Evolutionary conservation across 37 sponge, comb jelly and placozoan genomes (phyloP).

Genomic region (Aplysina aerophoba): DNA sequence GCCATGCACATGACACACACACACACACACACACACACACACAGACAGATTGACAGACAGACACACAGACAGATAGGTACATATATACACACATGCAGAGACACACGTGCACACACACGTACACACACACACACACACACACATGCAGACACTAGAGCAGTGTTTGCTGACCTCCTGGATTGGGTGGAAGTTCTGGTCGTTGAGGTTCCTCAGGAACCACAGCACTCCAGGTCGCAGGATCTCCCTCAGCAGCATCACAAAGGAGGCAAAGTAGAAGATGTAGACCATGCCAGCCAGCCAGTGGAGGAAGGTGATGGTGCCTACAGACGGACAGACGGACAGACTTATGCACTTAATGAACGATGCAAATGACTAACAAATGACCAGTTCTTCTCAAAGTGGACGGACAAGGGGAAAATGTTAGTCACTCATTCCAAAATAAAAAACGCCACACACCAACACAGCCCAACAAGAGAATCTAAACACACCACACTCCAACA

Average conservation of each 20-base stretch:
- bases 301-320: slow-evolving; percentile 90
- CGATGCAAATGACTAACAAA: background rate
- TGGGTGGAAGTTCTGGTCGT: slow-evolving; percentile 96
- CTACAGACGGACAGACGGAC: slow-evolving; percentile 30
- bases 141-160: background rate
- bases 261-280: slow-evolving; percentile 95
- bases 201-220: slow-evolving; percentile 95
- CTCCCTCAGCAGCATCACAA: slow-evolving; percentile 91
- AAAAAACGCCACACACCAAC: background rate
- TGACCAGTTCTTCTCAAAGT: background rate
- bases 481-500: background rate
- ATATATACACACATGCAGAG: background rate
- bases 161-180: slow-evolving; percentile 72
- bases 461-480: too few relatives aligned
- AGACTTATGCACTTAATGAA: background rate
- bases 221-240: slow-evolving; percentile 93
- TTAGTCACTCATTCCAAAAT: too few relatives aligned
- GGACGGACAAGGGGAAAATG: too few relatives aligned
- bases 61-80: background rate
- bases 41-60: background rate
- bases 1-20: background rate
- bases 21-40: background rate
- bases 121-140: background rate
- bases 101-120: background rate
- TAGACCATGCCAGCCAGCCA: slow-evolving; percentile 97